Conservation (phyloP, 1,140 invertebrate genomes). For the Hypothenemus hampei region DNA sequence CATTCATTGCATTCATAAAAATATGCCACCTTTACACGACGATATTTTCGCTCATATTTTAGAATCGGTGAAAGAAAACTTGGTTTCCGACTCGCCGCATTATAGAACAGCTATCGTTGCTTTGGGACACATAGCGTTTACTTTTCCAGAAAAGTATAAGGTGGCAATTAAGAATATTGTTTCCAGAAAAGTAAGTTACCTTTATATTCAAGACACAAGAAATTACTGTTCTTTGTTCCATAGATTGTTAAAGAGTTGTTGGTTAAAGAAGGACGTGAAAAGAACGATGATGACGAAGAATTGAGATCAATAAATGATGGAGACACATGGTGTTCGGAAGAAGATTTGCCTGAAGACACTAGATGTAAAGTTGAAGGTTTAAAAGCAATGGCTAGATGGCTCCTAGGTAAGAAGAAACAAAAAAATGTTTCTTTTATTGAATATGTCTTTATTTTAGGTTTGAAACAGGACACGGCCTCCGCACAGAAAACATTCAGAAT, state of each 20-base stretch:
- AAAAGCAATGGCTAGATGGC: conserved; percentile 94
- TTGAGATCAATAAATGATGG: conserved; percentile 39
- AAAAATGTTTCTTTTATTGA: background rate
- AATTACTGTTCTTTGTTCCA: conserved; percentile 21
- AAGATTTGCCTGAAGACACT: conserved; percentile 84
- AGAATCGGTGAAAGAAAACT: conserved; percentile 69
- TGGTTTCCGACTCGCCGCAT: conserved; percentile 74
- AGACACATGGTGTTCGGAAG: conserved; percentile 82
- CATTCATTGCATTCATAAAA: conserved; percentile 84
- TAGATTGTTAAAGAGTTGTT: conserved; percentile 91
- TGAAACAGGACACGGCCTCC: conserved; percentile 82
- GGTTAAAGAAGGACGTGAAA: conserved; percentile 70
- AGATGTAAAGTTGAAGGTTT: conserved; percentile 90
- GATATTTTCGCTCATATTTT: conserved; percentile 82
- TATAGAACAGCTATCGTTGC: conserved; percentile 92
- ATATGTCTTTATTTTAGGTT: conserved; percentile 49
- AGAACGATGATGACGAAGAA: conserved; percentile 35
- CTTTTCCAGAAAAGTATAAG: conserved; percentile 83
- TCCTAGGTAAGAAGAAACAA: conserved; percentile 53
- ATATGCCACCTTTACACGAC: conserved; percentile 75
- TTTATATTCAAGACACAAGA: background rate
- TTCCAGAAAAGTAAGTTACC: conserved; percentile 69
- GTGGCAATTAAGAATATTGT: conserved; percentile 90
- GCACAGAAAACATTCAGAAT: conserved; percentile 88
- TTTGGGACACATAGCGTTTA: conserved; percentile 89